Evolutionary conservation across 2,797 vertebrate species (phyloP).

Genomic region (Ciconia nigra): DNA sequence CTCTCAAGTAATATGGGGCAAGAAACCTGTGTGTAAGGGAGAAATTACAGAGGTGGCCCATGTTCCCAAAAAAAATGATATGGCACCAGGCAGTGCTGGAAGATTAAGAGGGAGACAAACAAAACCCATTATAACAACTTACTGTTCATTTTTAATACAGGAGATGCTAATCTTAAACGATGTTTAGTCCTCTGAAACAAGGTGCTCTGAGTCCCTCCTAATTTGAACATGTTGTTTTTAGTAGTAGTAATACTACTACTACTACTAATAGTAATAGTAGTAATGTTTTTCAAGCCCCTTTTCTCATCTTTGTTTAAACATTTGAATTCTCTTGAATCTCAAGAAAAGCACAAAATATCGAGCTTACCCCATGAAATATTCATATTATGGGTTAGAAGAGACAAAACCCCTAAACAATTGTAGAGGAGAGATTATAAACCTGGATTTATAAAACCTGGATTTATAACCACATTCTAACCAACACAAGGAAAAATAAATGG

Average conservation of each 20-base stretch:
- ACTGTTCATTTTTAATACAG: neutral
- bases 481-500: neutral
- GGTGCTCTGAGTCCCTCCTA: neutral
- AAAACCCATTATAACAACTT: neutral
- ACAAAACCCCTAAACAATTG: neutral
- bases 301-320: neutral
- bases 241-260: too few relatives aligned
- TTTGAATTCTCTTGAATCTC: neutral
- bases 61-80: neutral
- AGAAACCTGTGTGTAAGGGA: neutral
- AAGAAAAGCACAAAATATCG: neutral
- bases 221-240: neutral
- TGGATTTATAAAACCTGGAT: neutral
- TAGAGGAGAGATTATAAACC: neutral
- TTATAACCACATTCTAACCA: neutral
- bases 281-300: neutral
- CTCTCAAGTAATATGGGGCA: neutral
- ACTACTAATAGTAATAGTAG: too few relatives aligned
- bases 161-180: neutral
- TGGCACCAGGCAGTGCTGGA: neutral
- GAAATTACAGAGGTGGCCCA: neutral
- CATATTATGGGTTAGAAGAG: neutral
- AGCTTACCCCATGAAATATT: neutral
- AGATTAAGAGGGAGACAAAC: neutral
- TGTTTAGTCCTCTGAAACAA: neutral